Evolutionary conservation across 2,797 vertebrate genomes (phyloP).

Genomic region (Poecilia velifera): DNA sequence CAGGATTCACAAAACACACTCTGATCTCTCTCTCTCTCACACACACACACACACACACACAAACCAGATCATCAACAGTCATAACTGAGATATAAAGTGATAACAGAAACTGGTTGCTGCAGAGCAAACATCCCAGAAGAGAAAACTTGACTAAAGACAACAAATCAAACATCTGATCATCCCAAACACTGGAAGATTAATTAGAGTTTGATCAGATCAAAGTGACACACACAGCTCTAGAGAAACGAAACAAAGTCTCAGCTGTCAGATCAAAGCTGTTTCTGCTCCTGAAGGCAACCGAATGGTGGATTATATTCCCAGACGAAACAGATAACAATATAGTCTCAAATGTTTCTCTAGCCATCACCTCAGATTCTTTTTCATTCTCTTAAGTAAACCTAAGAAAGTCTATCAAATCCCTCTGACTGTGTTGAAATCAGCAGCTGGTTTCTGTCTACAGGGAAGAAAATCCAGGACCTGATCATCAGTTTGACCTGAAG

Average conservation of each 20-base stretch:
- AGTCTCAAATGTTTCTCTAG: not conserved
- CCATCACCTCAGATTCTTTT: not conserved
- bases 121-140: not conserved
- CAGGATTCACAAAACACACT: slow-evolving; percentile 6
- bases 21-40: not conserved
- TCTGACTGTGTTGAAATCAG: not conserved
- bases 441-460: not conserved
- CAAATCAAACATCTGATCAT: not conserved
- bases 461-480: not conserved
- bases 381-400: not conserved
- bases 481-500: not conserved
- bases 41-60: not conserved
- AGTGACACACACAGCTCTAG: not conserved
- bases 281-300: not conserved
- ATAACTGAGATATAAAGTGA: slow-evolving; percentile 19
- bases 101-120: slow-evolving; percentile 1
- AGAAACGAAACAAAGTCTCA: not conserved
- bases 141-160: not conserved
- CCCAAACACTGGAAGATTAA: not conserved
- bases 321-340: not conserved
- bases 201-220: not conserved
- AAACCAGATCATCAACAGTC: not conserved
- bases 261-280: not conserved
- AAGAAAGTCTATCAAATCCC: not conserved
- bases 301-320: not conserved